Evolutionary conservation across 2,797 vertebrate species (phyloP).

Genomic region (Etheostoma nigrum): DNA sequence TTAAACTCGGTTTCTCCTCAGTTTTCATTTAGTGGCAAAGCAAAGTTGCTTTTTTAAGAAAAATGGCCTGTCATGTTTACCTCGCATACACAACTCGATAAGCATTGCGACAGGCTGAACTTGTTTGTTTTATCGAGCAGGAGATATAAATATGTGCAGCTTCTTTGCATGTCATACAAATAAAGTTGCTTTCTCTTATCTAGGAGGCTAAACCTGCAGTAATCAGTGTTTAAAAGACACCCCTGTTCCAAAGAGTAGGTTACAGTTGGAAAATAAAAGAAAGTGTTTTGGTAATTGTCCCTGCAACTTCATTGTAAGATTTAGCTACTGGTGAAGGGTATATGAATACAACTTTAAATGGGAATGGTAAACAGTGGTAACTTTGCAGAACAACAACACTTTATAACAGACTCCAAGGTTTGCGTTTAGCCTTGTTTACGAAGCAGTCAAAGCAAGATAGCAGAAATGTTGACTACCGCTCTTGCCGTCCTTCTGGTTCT

Average conservation of each 20-base stretch:
- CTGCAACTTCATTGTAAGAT: conserved; percentile 4
- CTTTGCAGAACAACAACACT: background rate
- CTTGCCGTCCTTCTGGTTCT: background rate
- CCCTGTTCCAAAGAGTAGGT: background rate
- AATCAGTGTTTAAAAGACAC: conserved; percentile 39
- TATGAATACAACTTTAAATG: conserved; percentile 44
- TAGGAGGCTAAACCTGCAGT: conserved; percentile 29
- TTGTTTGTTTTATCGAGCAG: conserved; percentile 24
- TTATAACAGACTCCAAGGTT: conserved; percentile 5
- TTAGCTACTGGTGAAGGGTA: conserved; percentile 28
- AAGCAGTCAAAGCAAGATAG: background rate
- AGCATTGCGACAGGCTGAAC: background rate
- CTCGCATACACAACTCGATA: conserved; percentile 13
- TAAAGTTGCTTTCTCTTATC: conserved; percentile 38
- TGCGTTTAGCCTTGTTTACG: conserved; percentile 1
- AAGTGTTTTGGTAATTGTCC: conserved; percentile 7
- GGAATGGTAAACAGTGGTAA: conserved; percentile 12
- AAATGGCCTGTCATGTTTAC: conserved; percentile 12
- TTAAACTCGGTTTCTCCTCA: conserved; percentile 10
- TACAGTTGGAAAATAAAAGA: background rate
- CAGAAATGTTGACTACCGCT: conserved; percentile 3
- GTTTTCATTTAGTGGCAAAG: background rate
- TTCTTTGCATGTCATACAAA: conserved; percentile 33
- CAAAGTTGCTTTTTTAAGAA: conserved; percentile 12
- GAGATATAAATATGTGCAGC: conserved; percentile 20